Evolutionary conservation across 2,797 vertebrate species (phyloP).

Genomic region (Oreochromis grahami): DNA sequence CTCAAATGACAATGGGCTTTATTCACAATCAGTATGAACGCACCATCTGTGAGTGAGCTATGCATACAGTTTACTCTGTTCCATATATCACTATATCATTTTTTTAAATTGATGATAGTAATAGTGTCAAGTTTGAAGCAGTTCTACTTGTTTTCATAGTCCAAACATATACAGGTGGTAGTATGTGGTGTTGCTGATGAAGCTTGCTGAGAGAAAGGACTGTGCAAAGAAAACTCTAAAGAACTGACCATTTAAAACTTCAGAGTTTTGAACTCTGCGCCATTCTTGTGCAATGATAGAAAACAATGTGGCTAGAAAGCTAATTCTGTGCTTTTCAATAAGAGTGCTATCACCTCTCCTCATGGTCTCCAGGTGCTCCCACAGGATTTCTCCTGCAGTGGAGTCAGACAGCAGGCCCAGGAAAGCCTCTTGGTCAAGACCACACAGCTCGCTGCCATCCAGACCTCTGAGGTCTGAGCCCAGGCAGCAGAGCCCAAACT

Average conservation of each 20-base stretch:
- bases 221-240: not conserved
- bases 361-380: slow-evolving; percentile 75
- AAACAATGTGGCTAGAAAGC: not conserved
- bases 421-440: slow-evolving; percentile 63
- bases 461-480: slow-evolving; percentile 53
- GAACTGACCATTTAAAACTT: not conserved
- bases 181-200: not conserved
- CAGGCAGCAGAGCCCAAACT: slow-evolving; percentile 63
- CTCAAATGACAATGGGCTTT: not conserved
- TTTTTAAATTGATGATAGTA: not conserved
- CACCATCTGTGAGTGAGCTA: not conserved
- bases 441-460: slow-evolving; percentile 53
- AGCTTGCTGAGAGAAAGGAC: not conserved
- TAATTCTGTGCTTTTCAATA: not conserved
- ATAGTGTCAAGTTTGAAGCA: not conserved
- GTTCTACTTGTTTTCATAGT: not conserved
- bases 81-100: fast-evolving
- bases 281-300: not conserved
- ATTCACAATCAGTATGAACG: not conserved
- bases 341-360: slow-evolving; percentile 47
- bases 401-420: slow-evolving; percentile 58
- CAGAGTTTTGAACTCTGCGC: not conserved
- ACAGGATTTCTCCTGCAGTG: slow-evolving; percentile 71
- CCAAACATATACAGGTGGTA: not conserved
- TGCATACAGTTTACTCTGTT: not conserved